Conservation (phyloP, 2,797 vertebrate species). For the Buphagus erythrorhynchus region DNA sequence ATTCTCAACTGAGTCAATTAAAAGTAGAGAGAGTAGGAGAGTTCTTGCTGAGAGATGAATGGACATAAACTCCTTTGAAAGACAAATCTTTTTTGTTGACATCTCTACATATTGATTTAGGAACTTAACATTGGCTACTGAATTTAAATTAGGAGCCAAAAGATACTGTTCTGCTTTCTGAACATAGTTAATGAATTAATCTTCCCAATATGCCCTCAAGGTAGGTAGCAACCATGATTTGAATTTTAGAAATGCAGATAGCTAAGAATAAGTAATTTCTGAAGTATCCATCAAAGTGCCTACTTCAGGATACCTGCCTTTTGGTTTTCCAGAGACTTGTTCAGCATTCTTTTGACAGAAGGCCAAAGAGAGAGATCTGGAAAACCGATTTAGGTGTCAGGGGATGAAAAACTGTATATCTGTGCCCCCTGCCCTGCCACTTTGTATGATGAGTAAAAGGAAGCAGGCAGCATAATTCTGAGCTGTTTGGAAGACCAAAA, state of each 20-base stretch:
- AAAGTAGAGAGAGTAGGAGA: conserved; percentile 27
- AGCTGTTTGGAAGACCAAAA: background rate
- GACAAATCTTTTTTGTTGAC: conserved; percentile 1
- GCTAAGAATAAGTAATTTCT: background rate
- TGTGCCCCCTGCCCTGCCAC: background rate
- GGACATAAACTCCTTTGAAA: conserved; percentile 17
- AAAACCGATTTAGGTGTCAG: background rate
- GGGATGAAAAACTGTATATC: background rate
- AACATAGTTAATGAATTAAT: conserved; percentile 45
- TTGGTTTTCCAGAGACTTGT: background rate
- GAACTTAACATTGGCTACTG: conserved; percentile 23
- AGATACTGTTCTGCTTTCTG: conserved; percentile 2
- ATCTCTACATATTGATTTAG: conserved; percentile 42
- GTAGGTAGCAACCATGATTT: conserved; percentile 6
- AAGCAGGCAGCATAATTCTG: background rate
- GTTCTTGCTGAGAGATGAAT: conserved; percentile 37
- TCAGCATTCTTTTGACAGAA: background rate
- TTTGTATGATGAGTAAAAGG: background rate
- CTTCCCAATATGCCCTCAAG: background rate
- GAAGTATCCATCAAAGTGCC: background rate
- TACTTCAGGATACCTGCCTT: background rate
- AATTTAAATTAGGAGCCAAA: conserved; percentile 58
- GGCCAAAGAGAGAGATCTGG: background rate
- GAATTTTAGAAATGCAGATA: conserved; percentile 3
- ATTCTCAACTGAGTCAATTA: conserved; percentile 58